These are phyloP conservation scores for Trissoscelio sp. DNA, from an alignment of 2,888 invertebrate species.

Conservation along the genomic window DNA sequence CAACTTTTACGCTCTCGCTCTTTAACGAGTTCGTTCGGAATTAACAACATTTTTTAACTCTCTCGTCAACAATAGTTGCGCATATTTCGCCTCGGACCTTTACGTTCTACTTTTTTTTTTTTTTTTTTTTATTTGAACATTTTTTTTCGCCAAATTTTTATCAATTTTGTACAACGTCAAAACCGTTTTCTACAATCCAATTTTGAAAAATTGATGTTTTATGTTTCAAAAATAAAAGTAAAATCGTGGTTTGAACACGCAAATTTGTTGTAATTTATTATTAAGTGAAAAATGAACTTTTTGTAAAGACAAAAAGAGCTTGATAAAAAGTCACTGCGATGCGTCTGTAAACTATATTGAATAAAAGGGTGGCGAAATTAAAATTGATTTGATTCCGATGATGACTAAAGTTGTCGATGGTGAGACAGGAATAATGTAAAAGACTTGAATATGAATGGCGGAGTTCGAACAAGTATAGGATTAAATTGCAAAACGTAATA, in stretches of 20 bases:
- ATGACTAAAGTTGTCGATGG: conserved; percentile 14
- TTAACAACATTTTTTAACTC: conserved; percentile 31
- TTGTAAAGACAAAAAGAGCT: no score
- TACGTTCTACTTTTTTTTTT: not conserved
- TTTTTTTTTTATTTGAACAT: not conserved
- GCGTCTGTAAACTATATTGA: no score
- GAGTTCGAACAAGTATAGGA: conserved; percentile 34
- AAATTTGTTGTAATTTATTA: no score
- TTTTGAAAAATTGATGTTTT: not conserved
- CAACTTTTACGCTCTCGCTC: conserved; percentile 19
- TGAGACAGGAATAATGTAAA: conserved; percentile 24
- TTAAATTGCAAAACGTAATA: conserved; percentile 57
- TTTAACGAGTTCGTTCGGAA: conserved; percentile 14
- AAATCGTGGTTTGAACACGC: no score
- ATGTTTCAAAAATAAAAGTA: no score
- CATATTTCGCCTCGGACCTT: not conserved
- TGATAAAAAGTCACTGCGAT: no score
- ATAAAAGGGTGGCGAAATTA: no score
- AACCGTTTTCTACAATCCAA: not conserved
- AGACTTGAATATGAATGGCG: conserved; percentile 30
- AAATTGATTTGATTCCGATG: conserved; percentile 27
- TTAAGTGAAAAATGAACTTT: no score
- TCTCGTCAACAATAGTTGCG: not conserved
- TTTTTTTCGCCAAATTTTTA: not conserved
- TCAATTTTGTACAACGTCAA: not conserved